Evolutionary conservation across 2,888 invertebrate genomes (phyloP), one percentile per base, ranked within the genome.

Genomic region (Melanophora roralis): DNA sequence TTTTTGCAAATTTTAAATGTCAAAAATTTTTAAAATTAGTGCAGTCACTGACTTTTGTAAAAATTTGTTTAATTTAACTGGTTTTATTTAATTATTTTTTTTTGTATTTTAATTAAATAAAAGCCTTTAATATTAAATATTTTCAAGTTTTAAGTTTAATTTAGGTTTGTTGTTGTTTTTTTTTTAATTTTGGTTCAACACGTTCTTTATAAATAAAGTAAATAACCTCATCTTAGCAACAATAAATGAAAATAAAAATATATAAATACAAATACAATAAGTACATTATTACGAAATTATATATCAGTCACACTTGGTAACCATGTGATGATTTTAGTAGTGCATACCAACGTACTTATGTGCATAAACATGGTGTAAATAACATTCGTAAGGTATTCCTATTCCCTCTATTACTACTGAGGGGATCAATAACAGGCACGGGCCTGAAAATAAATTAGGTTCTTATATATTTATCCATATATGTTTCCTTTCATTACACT

Each of bases 261-360:
- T 21, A 23, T 32, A 23, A 34, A n/a, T 27, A 51, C 21, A 34
- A 19, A 23, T 53, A 62, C 47, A 64, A 51, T 34, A 19, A 73
- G 1, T 64, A 27, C 16, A 34, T 62, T 11, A 45, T 19, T 11
- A 45, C 23, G 27, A 55, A 27, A 51, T 32, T 7, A 40, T 40
- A 68, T 55, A 76, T 76, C 75, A 76, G 75, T 76, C 68, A 76
- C 75, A 76, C 68, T 60, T 68, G 62, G 55, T 76, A 69, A 55
- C 19, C 62, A 53, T 69, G 62, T 76, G 60, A 60, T 76, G 55
- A 55, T 62, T 62, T 23, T 12, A n/a, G 21, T 57, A 38, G 19
- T 47, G 43, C 68, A 49, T 36, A 21, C 23, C 47, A 68, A 62
- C 60, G 69, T 68, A 55, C 68, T 68, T 75, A 11, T 19, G 7